Base-by-base conservation (phyloP, 37 sponge, comb jelly and placozoan genomes). In the Spongilla lacustris region DNA sequence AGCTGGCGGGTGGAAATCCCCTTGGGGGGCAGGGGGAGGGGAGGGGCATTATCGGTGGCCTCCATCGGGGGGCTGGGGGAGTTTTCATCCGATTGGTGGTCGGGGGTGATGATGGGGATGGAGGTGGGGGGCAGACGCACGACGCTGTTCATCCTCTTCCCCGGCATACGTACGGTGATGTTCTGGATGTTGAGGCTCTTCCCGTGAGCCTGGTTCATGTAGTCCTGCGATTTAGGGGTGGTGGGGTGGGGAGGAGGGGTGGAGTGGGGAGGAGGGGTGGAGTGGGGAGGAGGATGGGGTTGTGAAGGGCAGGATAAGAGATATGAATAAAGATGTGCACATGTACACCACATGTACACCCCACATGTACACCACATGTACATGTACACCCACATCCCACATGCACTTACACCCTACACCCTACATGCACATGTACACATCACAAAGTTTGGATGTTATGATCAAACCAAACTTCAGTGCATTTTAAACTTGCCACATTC, bases 151-250 rank as follows among this genome's bases (percentile, higher is more conserved):
- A 81, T 72, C 19, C 88, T 85, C 76, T 89, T 81, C 0, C 88
- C 88, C 5, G 96, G 96, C 10, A 84, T 84, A 49, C 88, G 93
- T 38, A 93, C 94, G 28, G 92, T 91, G 80, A 85, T 89, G 34
- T 91, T 89, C 48, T 91, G 89, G 0, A 96, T 77, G 4, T 76
- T 88, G 81, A 95, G 41, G 17, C 66, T 74, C 71, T 93, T 93
- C 30, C 94, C 94, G 36, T 96, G 94, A 19, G 82, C 34, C 74
- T 88, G 80, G 21, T 78, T 67, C 94, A 91, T 93, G 83, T 93
- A 96, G 66, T 96, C 96, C 92, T 96, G 74, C 1, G 50, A 3
- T n/a, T n/a, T n/a, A 81, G 34, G 67, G 32, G 38, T 2, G 22
- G 70, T 23, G 34, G 38, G 31, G 71, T 29, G 66, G 32, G 66